These are phyloP conservation scores for Lottia scabra DNA, from an alignment of 2,888 invertebrate genomes.

Conservation along the genomic window DNA sequence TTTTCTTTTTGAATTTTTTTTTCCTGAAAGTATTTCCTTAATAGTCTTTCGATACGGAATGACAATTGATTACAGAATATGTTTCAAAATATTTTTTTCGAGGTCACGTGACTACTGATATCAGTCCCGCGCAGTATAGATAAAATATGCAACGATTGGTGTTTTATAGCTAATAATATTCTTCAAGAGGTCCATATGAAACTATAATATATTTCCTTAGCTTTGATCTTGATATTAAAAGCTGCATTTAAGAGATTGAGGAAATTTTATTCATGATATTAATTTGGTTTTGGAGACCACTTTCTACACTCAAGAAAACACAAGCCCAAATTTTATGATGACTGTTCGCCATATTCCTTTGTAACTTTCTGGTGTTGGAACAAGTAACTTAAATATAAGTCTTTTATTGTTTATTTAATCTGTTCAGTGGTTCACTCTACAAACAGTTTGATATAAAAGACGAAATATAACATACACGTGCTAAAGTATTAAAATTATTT, in stretches of 20 bases:
- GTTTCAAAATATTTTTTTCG: too few relatives aligned
- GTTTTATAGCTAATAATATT: conserved; percentile 1
- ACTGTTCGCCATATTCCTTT: background rate
- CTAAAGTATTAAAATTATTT: conserved; percentile 1
- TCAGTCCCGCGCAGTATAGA: background rate
- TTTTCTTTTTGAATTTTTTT: too few relatives aligned
- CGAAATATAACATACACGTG: conserved; percentile 3
- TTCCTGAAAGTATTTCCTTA: too few relatives aligned
- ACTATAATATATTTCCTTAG: background rate
- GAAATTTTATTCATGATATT: conserved; percentile 3
- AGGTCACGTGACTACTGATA: background rate
- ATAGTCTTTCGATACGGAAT: too few relatives aligned
- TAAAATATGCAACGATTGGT: background rate
- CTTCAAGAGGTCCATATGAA: conserved; percentile 4
- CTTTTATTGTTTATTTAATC: background rate
- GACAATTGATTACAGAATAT: too few relatives aligned
- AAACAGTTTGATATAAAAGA: background rate
- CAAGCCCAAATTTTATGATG: background rate
- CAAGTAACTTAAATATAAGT: background rate
- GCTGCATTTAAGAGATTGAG: background rate
- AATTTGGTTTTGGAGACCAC: conserved; percentile 5
- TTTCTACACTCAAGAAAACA: conserved; percentile 3
- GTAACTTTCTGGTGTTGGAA: background rate
- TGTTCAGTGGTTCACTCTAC: background rate
- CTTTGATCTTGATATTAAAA: background rate